Evolutionary conservation across 2,797 vertebrate genomes (phyloP).

Genomic region (Xerus rutilus): DNA sequence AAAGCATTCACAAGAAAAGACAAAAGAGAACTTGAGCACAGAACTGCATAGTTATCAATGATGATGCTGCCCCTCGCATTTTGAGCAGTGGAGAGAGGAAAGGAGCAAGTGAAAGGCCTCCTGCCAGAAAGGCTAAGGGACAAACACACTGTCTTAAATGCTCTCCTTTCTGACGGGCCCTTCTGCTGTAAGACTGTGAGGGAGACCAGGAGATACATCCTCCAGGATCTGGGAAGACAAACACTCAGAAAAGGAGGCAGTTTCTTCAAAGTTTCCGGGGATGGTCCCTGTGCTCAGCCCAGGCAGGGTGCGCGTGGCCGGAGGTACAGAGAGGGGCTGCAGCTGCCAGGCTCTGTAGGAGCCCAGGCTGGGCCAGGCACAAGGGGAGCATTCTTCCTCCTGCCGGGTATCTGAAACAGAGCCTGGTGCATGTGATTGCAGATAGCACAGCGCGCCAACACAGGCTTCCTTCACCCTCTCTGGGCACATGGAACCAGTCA

Average conservation of each 20-base stretch:
- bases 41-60: neutral
- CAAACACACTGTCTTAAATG: neutral
- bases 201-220: neutral
- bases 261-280: neutral
- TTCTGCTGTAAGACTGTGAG: neutral
- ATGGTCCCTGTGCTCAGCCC: too few relatives aligned
- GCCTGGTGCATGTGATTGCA: neutral
- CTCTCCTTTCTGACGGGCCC: too few relatives aligned
- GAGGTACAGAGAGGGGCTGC: neutral
- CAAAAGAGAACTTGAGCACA: neutral
- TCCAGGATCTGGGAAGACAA: neutral
- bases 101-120: neutral
- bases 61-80: too few relatives aligned
- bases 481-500: neutral
- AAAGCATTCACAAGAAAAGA: neutral
- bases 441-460: neutral
- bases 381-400: slow-evolving; percentile 11
- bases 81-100: too few relatives aligned
- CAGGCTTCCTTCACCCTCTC: neutral
- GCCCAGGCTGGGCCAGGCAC: neutral
- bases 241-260: neutral
- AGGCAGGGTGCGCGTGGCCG: neutral
- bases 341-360: neutral
- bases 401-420: neutral
- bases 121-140: neutral